Evolutionary conservation across 2,113 vertebrate species (phyloP), one percentile per base, ranked within the genome.

Genomic region (Chamaea fasciata): DNA sequence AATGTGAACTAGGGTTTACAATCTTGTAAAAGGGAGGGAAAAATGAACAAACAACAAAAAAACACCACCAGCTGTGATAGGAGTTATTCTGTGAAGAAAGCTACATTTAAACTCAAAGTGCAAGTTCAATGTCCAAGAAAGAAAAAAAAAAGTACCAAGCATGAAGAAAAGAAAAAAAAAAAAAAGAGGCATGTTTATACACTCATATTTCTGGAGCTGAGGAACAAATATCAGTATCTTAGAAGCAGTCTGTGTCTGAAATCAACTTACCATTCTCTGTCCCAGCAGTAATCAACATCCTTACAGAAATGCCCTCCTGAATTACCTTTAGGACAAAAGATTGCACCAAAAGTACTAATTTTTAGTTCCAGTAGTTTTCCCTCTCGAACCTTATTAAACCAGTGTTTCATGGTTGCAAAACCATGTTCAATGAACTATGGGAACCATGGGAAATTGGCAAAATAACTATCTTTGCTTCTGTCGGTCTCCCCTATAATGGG

Each of bases 331-430:
- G 69, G 53, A 56, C 31, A 75, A 64, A 81, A 89, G 33, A 42
- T 64, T 53, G 7, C 27, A 46, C 23, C 23, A 70, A 42, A 65
- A 89, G 26, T 33, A 62, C 60, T 85, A 4, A 11, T 46, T 90
- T 84, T 75, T 39, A 56, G 9, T 59, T 50, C 27, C 3, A 57
- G 12, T 37, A n/a, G 21, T 50, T 84, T 76, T 46, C 50, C 11
- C 18, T 68, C 77, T 46, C 62, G 77, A 73, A 50, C 46, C 83
- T 85, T 67, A 85, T 91, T 89, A 79, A 92, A 79, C 59, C 55
- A 82, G 6, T 83, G 79, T 85, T 77, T 94, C 42, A 79, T 3
- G 1, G 8, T 46, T 89, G 53, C 78, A 85, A 95, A 92, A 33
- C 44, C 33, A 13, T 7, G 42, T 59, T 50, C 23, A 53, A 13